Evolutionary conservation across 1,140 invertebrate genomes (phyloP).

Genomic region (Drosophila serrata): DNA sequence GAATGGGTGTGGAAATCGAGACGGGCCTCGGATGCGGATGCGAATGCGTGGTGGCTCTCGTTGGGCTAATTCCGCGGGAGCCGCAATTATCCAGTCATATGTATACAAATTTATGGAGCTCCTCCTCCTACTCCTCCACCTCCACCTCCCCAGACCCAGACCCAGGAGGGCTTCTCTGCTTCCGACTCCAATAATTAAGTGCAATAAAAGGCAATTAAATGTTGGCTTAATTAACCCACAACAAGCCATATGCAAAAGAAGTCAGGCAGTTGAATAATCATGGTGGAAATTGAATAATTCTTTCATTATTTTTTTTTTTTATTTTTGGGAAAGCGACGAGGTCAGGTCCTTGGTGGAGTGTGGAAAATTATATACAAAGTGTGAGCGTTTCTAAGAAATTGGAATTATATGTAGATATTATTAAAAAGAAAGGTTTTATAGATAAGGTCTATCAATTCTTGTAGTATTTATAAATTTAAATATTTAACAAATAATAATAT

Average conservation of each 20-base stretch:
- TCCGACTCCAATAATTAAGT: constrained; percentile 48
- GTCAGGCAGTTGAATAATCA: constrained; percentile 29
- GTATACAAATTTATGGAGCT: constrained; percentile 36
- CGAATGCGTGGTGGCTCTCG: constrained; percentile 42
- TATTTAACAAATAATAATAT: not conserved
- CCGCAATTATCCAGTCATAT: constrained; percentile 41
- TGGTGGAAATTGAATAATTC: constrained; percentile 22
- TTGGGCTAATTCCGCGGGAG: constrained; percentile 42
- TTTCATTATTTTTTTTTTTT: not conserved
- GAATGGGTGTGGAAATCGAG: constrained; percentile 35
- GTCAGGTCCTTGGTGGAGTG: constrained; percentile 2
- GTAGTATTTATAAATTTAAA: not conserved
- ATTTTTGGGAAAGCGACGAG: not conserved
- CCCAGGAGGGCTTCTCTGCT: constrained; percentile 9
- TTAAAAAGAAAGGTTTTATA: not conserved
- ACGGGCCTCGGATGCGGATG: constrained; percentile 6
- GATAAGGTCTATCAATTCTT: not conserved
- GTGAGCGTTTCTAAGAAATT: not conserved
- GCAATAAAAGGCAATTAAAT: constrained; percentile 46
- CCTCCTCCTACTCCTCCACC: not conserved
- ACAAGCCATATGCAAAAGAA: constrained; percentile 41
- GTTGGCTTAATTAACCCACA: constrained; percentile 37
- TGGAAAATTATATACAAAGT: not conserved
- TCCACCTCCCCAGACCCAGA: not conserved
- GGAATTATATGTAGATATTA: no score